phyloP scores from a whole-genome alignment of 2,888 invertebrate species.

The Cephus pygmeus region DNA sequence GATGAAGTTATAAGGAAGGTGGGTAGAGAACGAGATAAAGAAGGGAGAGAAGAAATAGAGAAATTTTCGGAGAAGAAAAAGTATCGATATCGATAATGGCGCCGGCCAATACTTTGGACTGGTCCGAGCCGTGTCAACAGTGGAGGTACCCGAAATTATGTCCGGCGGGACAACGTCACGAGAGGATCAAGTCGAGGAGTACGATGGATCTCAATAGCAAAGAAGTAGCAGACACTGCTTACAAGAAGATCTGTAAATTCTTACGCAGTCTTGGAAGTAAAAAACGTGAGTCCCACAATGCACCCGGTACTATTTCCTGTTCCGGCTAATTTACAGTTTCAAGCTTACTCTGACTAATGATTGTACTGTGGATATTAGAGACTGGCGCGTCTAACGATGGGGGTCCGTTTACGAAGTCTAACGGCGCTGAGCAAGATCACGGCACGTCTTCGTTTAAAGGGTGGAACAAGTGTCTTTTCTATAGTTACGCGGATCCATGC shows the following conservation, averaged over 20 bases:
- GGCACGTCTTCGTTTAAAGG: background rate
- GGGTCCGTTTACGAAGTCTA: background rate
- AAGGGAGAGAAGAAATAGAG: background rate
- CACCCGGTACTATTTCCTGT: background rate
- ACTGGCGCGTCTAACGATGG: background rate
- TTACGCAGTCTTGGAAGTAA: conserved; percentile 51
- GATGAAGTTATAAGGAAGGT: background rate
- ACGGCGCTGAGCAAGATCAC: background rate
- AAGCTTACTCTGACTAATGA: background rate
- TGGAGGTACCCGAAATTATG: conserved; percentile 57
- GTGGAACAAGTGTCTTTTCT: background rate
- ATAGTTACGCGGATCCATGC: background rate
- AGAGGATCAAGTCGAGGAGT: conserved; percentile 47
- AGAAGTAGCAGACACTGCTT: conserved; percentile 53
- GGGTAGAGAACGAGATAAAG: background rate
- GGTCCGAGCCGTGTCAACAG: conserved; percentile 60
- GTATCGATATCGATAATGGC: conserved; percentile 43
- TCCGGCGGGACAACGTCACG: conserved; percentile 32
- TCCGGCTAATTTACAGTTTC: background rate
- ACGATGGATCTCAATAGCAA: conserved; percentile 33
- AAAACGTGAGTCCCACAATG: conserved; percentile 55
- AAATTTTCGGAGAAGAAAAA: conserved; percentile 3
- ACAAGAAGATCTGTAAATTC: conserved; percentile 62
- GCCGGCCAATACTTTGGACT: conserved; percentile 55
- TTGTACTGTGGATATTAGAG: background rate